A percentile compares a stretch with the other conserved stretches of the same genome.
Evolutionary conservation across 2,797 vertebrate species (phyloP).

Genomic region (Alcedo quadribrachys): DNA sequence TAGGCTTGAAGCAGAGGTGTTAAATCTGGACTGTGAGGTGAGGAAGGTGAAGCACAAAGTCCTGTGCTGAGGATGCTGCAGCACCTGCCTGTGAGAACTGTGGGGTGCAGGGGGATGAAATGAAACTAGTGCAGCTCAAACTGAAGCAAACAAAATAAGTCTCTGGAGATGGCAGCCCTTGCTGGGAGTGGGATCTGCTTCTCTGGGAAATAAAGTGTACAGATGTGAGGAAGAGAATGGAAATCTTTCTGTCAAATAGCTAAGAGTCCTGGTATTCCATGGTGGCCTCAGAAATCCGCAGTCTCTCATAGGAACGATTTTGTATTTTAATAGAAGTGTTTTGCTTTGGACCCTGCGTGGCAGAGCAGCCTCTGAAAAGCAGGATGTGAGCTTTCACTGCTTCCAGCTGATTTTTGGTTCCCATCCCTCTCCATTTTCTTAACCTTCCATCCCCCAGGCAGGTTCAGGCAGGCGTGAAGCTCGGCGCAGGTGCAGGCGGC

Average conservation of each 20-base stretch:
- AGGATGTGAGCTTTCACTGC: background rate
- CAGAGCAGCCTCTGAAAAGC: background rate
- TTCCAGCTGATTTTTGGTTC: background rate
- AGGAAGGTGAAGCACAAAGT: background rate
- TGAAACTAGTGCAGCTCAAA: background rate
- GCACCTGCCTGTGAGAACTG: background rate
- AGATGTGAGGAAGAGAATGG: background rate
- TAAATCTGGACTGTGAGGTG: background rate
- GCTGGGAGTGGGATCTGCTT: background rate
- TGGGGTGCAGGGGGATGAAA: background rate
- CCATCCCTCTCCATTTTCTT: background rate
- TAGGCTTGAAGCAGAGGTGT: background rate
- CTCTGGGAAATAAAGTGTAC: background rate
- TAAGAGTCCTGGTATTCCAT: background rate
- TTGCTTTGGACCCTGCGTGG: background rate
- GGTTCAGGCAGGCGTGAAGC: background rate
- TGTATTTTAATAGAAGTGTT: background rate
- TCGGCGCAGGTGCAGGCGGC: background rate
- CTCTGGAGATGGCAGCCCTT: background rate
- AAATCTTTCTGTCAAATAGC: background rate
- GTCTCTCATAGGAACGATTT: background rate
- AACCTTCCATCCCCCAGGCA: background rate
- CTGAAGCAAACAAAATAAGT: background rate
- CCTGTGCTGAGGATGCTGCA: background rate
- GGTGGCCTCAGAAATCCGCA: background rate